Base-by-base conservation (phyloP, 2,113 vertebrate species). In the Psammodynastes pulverulentus region DNA sequence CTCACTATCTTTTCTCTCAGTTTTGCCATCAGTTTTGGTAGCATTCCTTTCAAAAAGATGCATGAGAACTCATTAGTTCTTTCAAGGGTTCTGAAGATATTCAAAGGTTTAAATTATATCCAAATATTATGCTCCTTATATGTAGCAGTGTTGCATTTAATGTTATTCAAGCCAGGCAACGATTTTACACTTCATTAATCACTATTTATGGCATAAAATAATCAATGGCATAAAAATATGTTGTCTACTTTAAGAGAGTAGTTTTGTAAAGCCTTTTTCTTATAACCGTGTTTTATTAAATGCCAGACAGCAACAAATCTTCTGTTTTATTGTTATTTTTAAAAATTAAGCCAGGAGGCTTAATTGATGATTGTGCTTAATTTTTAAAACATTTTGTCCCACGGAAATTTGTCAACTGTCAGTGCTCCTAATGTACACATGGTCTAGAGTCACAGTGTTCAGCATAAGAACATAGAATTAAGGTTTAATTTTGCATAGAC, bases 311-410 rank as follows among this genome's bases (percentile, higher is more conserved):
- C 1, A 93, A 93, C 29, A 95, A 96, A 96, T 89, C 72, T 10
- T 53, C 39, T 93, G 34, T 8, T 79, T 79, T 39, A 86, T 95
- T 96, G 96, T 96, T 91, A 94, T 94, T 96, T 96, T 95, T 88
- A 24, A 72, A 72, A 24, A 58, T 87, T 89, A 89, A 96, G 96
- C 94, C 79, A 94, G 89, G 91, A 79, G 97, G 94, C 97, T 96
- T 95, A 97, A 97, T 96, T 96, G 94, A 97, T 96, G 94, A 62
- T 85, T 94, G 51, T 95, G 89, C 94, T 97, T 97, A 97, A 97
- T 96, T 97, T 97, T 97, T 96, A 97, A 97, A 97, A 95, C 86
- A 94, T 94, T 97, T 96, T 95, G 93, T 96, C 94, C 93, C 93
- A 96, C 90, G 92, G 93, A 97, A 97, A 97, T 97, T 96, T 95